Percentiles rank a stretch among this genome's conserved stretches.
Conservation (phyloP, 2,797 vertebrate genomes). For the Lacerta viridis region DNA sequence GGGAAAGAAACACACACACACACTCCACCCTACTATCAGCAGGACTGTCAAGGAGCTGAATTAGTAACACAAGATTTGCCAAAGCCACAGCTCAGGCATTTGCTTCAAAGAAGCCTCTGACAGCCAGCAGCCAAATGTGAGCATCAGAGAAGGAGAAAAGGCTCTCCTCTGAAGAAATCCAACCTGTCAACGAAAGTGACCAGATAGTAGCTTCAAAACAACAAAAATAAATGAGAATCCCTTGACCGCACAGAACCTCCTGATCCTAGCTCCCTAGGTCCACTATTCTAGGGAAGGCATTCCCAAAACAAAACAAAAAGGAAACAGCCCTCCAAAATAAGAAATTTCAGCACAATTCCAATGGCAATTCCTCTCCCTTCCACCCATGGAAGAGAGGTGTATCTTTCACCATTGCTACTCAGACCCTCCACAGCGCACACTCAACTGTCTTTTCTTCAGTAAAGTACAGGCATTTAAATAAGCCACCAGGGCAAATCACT, state of each 20-base stretch:
- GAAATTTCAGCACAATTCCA: neutral
- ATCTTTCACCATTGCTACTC: neutral
- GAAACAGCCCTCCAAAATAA: neutral
- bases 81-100: neutral
- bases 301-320: neutral
- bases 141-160: slow-evolving; percentile 4
- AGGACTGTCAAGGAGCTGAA: slow-evolving; percentile 5
- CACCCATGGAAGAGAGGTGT: no score
- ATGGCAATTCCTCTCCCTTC: neutral
- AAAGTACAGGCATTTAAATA: neutral
- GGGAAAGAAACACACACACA: neutral
- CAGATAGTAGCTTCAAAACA: neutral
- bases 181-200: neutral
- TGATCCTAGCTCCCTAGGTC: neutral
- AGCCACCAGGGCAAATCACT: neutral
- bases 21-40: neutral
- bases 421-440: neutral
- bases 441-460: neutral
- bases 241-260: neutral
- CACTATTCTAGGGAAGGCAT: neutral
- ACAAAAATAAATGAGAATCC: neutral
- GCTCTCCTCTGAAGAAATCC: slow-evolving; percentile 15
- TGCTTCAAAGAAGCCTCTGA: neutral
- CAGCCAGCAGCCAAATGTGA: neutral
- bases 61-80: slow-evolving; percentile 15